Base-by-base conservation (phyloP, 1,140 invertebrate genomes). In the Orius laevigatus region DNA sequence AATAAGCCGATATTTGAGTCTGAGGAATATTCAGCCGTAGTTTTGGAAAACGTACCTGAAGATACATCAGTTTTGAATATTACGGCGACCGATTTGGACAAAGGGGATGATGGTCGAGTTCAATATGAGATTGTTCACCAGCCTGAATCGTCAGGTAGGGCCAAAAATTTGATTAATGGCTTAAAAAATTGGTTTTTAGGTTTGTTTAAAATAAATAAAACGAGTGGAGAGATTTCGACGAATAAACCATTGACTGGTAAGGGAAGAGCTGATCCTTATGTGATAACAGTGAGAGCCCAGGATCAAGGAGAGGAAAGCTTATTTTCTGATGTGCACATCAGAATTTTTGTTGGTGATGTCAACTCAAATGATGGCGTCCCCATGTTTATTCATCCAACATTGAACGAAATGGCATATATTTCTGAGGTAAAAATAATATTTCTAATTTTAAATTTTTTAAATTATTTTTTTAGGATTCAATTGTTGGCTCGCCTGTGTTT, bases 281-380 rank as follows among this genome's bases (percentile, higher is more conserved):
- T 72, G 1, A 60, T 87, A 49, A 64, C 74, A 12, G 69, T 84
- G 1, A 63, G 76, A 12, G 82, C 79, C 0, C 71, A 76, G 51
- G 84, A 89, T 62, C 70, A 72, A 45, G 84, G 82, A 1, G 70
- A 70, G 11, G 72, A 73, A 18, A 58, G 71, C 19, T 64, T 83
- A 1, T 72, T 66, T 44, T 69, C 73, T 0, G 78, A 83, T 40
- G 71, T 76, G 0, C 68, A 70, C 15, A 58, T 87, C 0, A 67
- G 70, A 1, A 58, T 88, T 1, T 81, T 78, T 53, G 78, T 89
- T 18, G 81, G 83, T 0, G 83, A 89, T 58, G 79, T 88, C 0
- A 81, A 82, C 35, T 76, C 76, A 48, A 88, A 88, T 58, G 84
- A 88, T 60, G 84, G 84, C 0, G 77, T 86, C 5, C 84, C 84